Evolutionary conservation across 2,113 vertebrate species (phyloP).

Genomic region (Pogonocichla stellata): DNA sequence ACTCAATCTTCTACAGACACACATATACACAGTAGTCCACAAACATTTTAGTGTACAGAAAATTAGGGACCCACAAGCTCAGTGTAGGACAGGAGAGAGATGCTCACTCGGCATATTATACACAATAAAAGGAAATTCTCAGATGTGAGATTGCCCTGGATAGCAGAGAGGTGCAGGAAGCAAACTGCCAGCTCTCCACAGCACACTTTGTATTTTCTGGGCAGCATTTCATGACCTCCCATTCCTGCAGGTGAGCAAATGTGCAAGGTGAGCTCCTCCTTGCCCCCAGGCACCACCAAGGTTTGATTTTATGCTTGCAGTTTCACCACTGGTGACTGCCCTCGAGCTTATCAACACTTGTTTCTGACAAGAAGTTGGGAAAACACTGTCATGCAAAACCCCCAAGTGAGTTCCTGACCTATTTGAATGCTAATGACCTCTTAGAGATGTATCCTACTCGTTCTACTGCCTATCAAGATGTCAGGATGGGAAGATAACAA

Average conservation of each 20-base stretch:
- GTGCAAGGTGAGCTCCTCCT: not conserved
- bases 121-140: not conserved
- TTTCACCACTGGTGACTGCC: not conserved
- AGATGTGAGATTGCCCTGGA: not conserved
- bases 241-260: not conserved
- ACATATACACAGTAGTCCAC: not conserved
- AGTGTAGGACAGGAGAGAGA: not conserved
- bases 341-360: not conserved
- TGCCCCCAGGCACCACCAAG: not conserved
- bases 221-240: not conserved
- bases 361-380: conserved; percentile 21
- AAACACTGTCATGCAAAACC: conserved; percentile 9
- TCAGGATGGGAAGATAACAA: not conserved
- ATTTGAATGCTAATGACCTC: conserved; percentile 22
- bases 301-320: not conserved
- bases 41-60: not conserved
- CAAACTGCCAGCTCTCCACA: not conserved
- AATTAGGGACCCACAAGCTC: not conserved
- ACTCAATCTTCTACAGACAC: not conserved
- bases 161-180: not conserved
- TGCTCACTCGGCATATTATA: accelerated
- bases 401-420: not conserved
- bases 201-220: not conserved
- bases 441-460: not conserved
- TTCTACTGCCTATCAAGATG: not conserved